These are phyloP conservation scores for Epinephelus coioides DNA, from an alignment of 2,797 vertebrate genomes.

Conservation along the genomic window DNA sequence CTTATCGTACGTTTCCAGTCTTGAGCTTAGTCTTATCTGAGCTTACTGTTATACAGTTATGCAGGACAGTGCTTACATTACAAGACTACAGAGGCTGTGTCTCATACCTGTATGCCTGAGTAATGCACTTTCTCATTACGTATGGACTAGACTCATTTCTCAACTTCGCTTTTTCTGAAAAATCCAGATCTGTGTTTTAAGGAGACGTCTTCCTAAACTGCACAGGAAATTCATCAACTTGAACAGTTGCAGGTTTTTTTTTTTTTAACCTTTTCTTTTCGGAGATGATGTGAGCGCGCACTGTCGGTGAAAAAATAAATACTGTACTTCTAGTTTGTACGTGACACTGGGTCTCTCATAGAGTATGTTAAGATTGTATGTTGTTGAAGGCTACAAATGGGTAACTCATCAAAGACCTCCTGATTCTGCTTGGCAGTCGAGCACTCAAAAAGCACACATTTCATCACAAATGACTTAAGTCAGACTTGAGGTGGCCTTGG, in stretches of 20 bases:
- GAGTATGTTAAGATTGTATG: slow-evolving; percentile 23
- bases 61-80: slow-evolving; percentile 44
- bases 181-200: slow-evolving; percentile 52
- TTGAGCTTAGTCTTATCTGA: slow-evolving; percentile 58
- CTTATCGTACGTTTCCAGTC: slow-evolving; percentile 68
- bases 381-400: slow-evolving; percentile 64
- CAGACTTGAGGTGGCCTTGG: slow-evolving; percentile 74
- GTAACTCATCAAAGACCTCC: slow-evolving; percentile 55
- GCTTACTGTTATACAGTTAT: slow-evolving; percentile 40
- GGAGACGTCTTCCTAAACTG: slow-evolving; percentile 37
- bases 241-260: slow-evolving; percentile 10
- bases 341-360: slow-evolving; percentile 34
- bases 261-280: slow-evolving; percentile 48
- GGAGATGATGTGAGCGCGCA: slow-evolving; percentile 21
- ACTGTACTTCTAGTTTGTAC: slow-evolving; percentile 24
- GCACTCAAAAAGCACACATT: slow-evolving; percentile 65
- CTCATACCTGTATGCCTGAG: slow-evolving; percentile 55
- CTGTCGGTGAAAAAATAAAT: slow-evolving; percentile 50
- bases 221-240: slow-evolving; percentile 58
- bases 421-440: slow-evolving; percentile 64
- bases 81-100: slow-evolving; percentile 36
- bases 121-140: slow-evolving; percentile 55
- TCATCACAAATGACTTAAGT: slow-evolving; percentile 64
- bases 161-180: slow-evolving; percentile 54
- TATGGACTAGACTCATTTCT: slow-evolving; percentile 50